Evolutionary conservation across 2,797 vertebrate genomes (phyloP).

Genomic region (Coluber constrictor): DNA sequence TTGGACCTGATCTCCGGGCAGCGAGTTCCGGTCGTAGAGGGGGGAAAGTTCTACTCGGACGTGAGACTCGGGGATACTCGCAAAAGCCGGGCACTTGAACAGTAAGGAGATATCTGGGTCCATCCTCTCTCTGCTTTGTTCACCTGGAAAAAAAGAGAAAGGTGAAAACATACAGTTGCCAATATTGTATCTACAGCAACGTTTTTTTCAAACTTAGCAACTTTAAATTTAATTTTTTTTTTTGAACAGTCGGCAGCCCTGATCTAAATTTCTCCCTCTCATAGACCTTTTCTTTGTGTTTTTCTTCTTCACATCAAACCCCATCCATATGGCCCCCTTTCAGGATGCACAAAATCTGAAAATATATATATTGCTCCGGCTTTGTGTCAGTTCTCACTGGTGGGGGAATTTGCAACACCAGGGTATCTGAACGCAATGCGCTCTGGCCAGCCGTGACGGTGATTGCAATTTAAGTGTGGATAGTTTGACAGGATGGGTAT

Average conservation of each 20-base stretch:
- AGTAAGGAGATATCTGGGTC: constrained; percentile 83
- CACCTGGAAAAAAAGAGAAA: not conserved
- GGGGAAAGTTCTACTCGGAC: constrained; percentile 77
- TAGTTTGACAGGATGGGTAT: not conserved
- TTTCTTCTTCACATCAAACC: not conserved
- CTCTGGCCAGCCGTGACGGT: not conserved
- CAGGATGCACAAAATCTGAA: not conserved
- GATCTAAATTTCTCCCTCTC: not conserved
- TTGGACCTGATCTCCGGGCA: constrained; percentile 69
- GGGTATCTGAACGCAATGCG: not conserved
- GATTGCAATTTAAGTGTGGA: not conserved
- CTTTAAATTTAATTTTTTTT: too few relatives aligned
- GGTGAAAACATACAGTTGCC: not conserved
- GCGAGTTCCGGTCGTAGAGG: constrained; percentile 76
- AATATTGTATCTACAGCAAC: not conserved
- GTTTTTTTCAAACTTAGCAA: too few relatives aligned
- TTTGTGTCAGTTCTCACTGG: not conserved
- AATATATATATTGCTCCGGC: not conserved
- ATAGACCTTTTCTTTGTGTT: not conserved
- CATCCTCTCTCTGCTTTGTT: constrained; percentile 50
- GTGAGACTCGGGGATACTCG: constrained; percentile 70
- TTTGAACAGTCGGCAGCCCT: not conserved
- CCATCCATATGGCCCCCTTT: not conserved
- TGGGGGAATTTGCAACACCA: not conserved
- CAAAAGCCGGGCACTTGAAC: constrained; percentile 71